Evolutionary conservation across 35 echinoderm and acorn worm genomes (phyloP).

Genomic region (Heliocidaris tuberculata): DNA sequence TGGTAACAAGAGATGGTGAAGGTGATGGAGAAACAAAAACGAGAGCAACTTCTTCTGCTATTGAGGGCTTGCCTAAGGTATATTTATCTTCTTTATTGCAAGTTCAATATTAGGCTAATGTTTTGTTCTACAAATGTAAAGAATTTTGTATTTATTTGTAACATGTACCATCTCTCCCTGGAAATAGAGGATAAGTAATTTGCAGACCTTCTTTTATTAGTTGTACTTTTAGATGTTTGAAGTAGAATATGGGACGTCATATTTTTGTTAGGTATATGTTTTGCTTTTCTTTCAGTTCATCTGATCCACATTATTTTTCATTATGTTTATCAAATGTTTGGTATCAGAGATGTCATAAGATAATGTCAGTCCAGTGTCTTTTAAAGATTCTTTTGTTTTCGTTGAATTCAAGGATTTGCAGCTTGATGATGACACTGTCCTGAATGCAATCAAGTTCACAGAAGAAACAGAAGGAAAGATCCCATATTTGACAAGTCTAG

Average conservation of each 20-base stretch:
- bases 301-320: too few species aligned
- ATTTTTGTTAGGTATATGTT: too few species aligned
- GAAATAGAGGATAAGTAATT: too few species aligned
- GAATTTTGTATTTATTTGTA: too few species aligned
- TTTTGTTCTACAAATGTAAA: neutral
- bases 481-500: conserved; percentile 59
- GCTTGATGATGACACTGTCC: conserved; percentile 74
- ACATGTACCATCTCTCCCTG: too few species aligned
- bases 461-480: conserved; percentile 47
- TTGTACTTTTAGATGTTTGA: too few species aligned
- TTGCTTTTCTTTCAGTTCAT: too few species aligned
- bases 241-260: too few species aligned
- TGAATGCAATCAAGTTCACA: conserved; percentile 74
- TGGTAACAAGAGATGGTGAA: conserved; percentile 47
- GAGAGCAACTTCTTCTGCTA: neutral
- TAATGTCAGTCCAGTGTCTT: too few species aligned
- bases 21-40: neutral
- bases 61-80: conserved; percentile 75
- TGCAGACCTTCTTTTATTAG: too few species aligned
- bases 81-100: neutral
- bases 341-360: too few species aligned
- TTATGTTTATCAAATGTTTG: too few species aligned
- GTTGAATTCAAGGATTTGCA: neutral
- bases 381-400: neutral
- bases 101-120: neutral